Base-by-base conservation (phyloP, 1,140 invertebrate species). In the Drosophila kohkoa region DNA sequence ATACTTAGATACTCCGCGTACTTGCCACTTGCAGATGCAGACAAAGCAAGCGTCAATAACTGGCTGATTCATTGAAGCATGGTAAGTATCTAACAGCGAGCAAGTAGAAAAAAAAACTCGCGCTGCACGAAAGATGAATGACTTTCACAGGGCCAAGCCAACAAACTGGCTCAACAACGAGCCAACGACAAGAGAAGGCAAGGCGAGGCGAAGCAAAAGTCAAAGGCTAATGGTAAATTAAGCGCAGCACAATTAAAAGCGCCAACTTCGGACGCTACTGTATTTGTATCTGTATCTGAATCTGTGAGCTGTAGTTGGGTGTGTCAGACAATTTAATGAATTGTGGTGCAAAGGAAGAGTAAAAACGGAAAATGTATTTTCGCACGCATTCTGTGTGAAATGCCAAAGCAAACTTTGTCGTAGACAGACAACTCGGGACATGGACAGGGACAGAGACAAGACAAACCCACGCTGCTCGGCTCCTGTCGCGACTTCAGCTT, bases 171-270 rank as follows among this genome's bases (percentile, higher is more conserved):
- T 1, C 11, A 52, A 43, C 32, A 60, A 16, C 7, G 1, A 41
- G 32, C 8, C 8, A 28, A n/a, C 20, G 15, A 25, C 32, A 15
- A 38, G 8, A 38, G 8, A 8, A 32, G 1, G 10, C 32, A 2
- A 30, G 5, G 57, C 38, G 3, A 4, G 0, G 35, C 16, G 52
- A 48, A 15, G 59, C 46, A 38, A 68, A 75, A 90, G 85, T 79
- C 86, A 90, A 81, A 89, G 86, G 85, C 85, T 89, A 89, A 89
- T 89, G 77, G 81, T 69, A 90, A 89, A 90, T 89, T 89, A 85
- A 90, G 81, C 81, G 72, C 60, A 70, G 43, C 73, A 83, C 83
- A 89, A 89, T 89, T 89, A 89, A 89, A 81, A 78, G 38, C 55
- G 62, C 63, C 64, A 65, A 65, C 45, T 66, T 41, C 55, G 43